Base-by-base conservation (phyloP, 2,888 invertebrate species). In the Beris morrisii region DNA sequence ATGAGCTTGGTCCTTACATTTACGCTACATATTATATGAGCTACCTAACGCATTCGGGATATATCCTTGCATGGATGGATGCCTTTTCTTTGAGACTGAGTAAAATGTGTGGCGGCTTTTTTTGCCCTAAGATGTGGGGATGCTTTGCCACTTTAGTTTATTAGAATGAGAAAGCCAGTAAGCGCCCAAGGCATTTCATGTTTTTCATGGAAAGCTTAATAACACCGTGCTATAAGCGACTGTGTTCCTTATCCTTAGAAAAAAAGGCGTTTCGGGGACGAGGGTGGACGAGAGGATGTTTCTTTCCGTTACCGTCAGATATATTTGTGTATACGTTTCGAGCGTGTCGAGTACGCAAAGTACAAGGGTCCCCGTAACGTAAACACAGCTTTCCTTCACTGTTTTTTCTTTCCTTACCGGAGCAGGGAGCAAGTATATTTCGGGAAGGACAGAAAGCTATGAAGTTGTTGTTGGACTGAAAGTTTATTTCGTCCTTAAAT, bases 111-210 rank as follows among this genome's bases (percentile, higher is more conserved):
- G 11, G 58, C 6, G n/a, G 15, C 58, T 38, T 61, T 13, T 22
- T 50, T 44, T 50, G 50, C 50, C 50, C 50, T 61, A 50, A 6
- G 61, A 50, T 38, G 22, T 7, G 15, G 32, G 61, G 61, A 38
- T 64, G 22, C 54, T 46, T 64, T 67, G 65, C 64, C 69, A 67
- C 70, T 71, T 71, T 64, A 54, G 68, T 69, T 69, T 69, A 69
- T 69, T 69, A 69, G 69, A 69, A 66, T 55, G 50, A 64, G 54
- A 64, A 64, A 69, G 64, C 64, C 64, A 64, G 64, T 61, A 64
- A 59, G 46, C 64, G 48, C 64, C 66, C 57, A 12, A 44, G 58
- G 66, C 52, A 52, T 65, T 63, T 63, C 45, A 45, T 66, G 65
- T 66, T 68, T 68, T 68, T 50, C 67, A 58, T 32, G 50, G 56